These are phyloP conservation scores for Halocaridina rubra DNA, from an alignment of 2,888 invertebrate species.

Conservation along the genomic window DNA sequence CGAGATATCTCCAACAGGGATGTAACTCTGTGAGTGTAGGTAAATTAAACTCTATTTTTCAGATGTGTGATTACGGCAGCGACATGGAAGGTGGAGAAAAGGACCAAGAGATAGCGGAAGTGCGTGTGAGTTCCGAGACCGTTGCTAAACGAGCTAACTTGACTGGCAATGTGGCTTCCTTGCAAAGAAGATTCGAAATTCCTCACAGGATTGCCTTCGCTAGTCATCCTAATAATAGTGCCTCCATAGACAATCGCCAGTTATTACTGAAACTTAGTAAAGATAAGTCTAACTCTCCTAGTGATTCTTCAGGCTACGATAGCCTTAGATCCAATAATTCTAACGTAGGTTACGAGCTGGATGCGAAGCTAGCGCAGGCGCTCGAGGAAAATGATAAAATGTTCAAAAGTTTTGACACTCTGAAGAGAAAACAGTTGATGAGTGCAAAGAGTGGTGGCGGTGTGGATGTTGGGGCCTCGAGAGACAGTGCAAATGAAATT, in stretches of 20 bases:
- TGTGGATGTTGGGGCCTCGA: not conserved
- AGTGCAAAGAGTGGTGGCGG: not conserved
- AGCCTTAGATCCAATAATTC: constrained; percentile 53
- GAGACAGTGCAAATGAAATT: not conserved
- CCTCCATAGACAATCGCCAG: constrained; percentile 36
- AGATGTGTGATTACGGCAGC: constrained; percentile 46
- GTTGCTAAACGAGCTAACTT: constrained; percentile 39
- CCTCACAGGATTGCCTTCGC: not conserved
- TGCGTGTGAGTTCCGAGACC: constrained; percentile 57
- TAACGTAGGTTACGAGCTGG: constrained; percentile 46
- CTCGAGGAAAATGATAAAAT: constrained; percentile 62
- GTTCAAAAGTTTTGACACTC: constrained; percentile 56
- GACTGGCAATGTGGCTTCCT: constrained; percentile 58
- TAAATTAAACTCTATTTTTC: no score
- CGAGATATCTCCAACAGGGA: no score
- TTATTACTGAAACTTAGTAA: constrained; percentile 36
- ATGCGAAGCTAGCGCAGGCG: constrained; percentile 57
- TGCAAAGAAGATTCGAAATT: constrained; percentile 57
- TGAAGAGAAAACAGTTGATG: constrained; percentile 27
- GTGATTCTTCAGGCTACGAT: constrained; percentile 54
- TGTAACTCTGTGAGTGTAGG: no score
- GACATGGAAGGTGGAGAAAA: constrained; percentile 55
- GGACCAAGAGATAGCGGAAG: constrained; percentile 62
- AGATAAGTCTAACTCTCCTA: constrained; percentile 47
- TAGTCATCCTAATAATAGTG: constrained; percentile 7